Percentiles rank a stretch among this genome's conserved stretches.
Evolutionary conservation across 2,113 vertebrate species (phyloP).

Genomic region (Talpa occidentalis): DNA sequence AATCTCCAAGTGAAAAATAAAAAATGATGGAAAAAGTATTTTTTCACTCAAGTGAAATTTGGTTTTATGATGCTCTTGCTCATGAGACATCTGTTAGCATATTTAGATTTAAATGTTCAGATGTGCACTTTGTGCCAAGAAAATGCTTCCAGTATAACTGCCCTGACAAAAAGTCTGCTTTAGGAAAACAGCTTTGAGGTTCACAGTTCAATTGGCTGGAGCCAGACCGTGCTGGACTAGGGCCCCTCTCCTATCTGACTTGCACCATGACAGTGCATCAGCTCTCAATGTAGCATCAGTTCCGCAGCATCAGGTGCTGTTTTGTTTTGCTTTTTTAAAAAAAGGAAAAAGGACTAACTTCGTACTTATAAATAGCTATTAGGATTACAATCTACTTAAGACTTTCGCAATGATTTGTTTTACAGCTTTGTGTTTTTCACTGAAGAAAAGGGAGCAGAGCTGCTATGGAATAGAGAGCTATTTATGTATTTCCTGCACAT

Average conservation of each 20-base stretch:
- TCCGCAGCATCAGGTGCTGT: not conserved
- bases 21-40: constrained; percentile 62
- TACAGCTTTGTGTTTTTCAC: constrained; percentile 13
- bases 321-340: constrained; percentile 35
- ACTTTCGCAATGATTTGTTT: constrained; percentile 15
- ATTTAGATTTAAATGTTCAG: constrained; percentile 72
- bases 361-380: constrained; percentile 19
- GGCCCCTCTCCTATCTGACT: not conserved
- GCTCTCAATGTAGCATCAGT: not conserved
- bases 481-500: constrained; percentile 55
- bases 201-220: constrained; percentile 37
- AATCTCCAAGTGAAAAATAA: constrained; percentile 64
- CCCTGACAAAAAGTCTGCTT: constrained; percentile 22
- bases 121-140: constrained; percentile 51
- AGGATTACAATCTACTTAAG: not conserved
- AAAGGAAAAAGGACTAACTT: constrained; percentile 23
- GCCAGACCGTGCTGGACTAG: not conserved
- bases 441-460: not conserved
- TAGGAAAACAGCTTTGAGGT: not conserved
- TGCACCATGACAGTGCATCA: not conserved
- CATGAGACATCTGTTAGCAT: constrained; percentile 73
- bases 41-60: constrained; percentile 61
- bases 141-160: constrained; percentile 49
- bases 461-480: not conserved
- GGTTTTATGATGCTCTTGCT: constrained; percentile 72